Evolutionary conservation across 2,888 invertebrate species (phyloP).

Genomic region (Leptinotarsa haldemani): DNA sequence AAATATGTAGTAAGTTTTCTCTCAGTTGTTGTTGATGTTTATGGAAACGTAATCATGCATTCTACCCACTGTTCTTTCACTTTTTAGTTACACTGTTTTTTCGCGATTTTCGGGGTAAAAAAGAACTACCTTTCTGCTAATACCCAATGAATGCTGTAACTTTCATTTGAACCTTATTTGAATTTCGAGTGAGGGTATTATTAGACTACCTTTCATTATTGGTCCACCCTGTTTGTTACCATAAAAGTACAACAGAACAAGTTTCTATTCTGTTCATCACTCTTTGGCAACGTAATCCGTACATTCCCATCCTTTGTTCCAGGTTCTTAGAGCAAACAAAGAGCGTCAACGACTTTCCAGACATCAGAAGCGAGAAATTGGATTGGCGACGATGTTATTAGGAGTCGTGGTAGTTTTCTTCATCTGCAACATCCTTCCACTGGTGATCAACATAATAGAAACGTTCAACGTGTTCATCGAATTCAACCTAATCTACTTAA

Average conservation of each 20-base stretch:
- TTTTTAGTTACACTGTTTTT: no score
- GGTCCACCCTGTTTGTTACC: no score
- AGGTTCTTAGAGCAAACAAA: slow-evolving; percentile 88
- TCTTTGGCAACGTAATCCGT: neutral
- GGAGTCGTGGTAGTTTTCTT: slow-evolving; percentile 96
- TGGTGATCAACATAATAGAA: slow-evolving; percentile 88
- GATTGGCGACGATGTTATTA: slow-evolving; percentile 93
- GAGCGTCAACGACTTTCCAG: slow-evolving; percentile 91
- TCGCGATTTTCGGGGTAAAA: no score
- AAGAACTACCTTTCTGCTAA: no score
- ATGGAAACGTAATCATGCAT: no score
- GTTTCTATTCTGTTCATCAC: slow-evolving; percentile 2
- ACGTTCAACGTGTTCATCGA: slow-evolving; percentile 73
- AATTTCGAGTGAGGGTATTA: no score
- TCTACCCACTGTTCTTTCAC: no score
- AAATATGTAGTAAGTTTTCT: no score
- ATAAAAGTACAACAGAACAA: neutral
- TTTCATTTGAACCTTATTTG: no score
- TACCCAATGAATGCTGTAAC: no score
- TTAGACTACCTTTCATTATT: no score
- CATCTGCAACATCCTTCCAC: slow-evolving; percentile 88
- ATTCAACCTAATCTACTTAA: slow-evolving; percentile 72
- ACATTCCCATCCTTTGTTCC: slow-evolving; percentile 47
- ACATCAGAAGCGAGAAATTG: slow-evolving; percentile 91
- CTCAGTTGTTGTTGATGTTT: no score